Base-by-base conservation (phyloP, 2,113 vertebrate species). In the Zeus faber region DNA sequence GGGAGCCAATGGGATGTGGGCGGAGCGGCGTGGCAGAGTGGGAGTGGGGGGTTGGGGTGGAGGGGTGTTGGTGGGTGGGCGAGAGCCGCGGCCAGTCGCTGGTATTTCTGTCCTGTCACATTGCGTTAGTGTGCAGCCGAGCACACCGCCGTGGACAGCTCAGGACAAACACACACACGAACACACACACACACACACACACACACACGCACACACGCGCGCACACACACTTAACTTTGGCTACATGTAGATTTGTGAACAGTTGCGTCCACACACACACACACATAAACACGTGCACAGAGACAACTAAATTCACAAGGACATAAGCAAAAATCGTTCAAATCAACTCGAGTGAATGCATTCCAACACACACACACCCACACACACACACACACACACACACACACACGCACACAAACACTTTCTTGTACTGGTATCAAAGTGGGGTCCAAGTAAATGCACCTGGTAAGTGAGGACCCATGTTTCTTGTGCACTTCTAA, bases 71-170 rank as follows among this genome's bases (percentile, higher is more conserved):
- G 74, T 80, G 72, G 79, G 85, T 74, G 82, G 84, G 84, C 71
- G 26, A 83, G 76, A 75, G 75, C n/a, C 58, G 52, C 37, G 78
- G 77, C 58, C 35, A 72, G 79, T 74, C n/a, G 46, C 81, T 84
- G 85, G 84, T 85, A 87, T 88, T 87, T 87, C 85, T 85, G 73
- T 73, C 76, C 80, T 86, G 87, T 87, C 87, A 87, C 84, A 86
- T 86, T 61, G 60, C 31, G 81, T 88, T 87, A 88, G 84, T 72
- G 79, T 79, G 76, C 81, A 86, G 64, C 81, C 56, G 35, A 82
- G 79, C 72, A 55, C 80, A 83, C 79, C 69, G 70, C 76, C 74
- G 62, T 64, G 79, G 78, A 83, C 71, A 82, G 76, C 65, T 69
- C 61, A 56, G 58, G 54, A 57, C 79, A 60, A 66, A 74, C 31